Base-by-base conservation (phyloP, 2,113 vertebrate species). In the Choloepus hoffmanni region DNA sequence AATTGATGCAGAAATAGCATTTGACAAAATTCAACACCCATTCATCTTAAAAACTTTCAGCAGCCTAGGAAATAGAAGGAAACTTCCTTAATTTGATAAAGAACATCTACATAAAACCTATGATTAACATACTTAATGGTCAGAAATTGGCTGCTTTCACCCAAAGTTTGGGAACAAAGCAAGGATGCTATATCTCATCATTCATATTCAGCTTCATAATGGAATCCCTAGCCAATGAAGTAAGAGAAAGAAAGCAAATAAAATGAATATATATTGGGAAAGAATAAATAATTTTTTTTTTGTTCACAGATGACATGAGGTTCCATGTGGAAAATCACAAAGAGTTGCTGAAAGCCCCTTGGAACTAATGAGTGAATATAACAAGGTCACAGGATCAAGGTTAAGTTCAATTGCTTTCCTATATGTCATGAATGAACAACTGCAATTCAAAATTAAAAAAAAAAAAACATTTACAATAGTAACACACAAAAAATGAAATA, bases 61-160 rank as follows among this genome's bases (percentile, higher is more conserved):
- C 11, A 50, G 11, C 48, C 48, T 50, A 50, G 48, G 48, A 50
- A 50, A 50, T 50, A 62, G 30, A 62, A 24, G 21, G 30, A 24
- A 92, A 63, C 33, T 92, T 60, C 16, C 23, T 63, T 92, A 83
- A 70, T 83, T 83, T 83, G 53, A 91, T 78, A 55, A 55, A 82
- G 60, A 58, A 90, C 23, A 82, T 15, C 14, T 45, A 90, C 33
- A 72, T 62, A 77, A 91, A 50, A 0, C 6, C 45, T 63, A 62
- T 11, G 30, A 28, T 16, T 63, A 40, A 16, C 83, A 53, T 68
- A 70, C 43, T 83, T 73, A 83, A 62, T 50, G 48, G 11, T 50
- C 48, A 50, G 48, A 50, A 50, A 50, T 11, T 50, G 48, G 7
- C 48, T 50, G 26, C 24, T 63, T 21, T 83, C 24, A 92, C 55